Percentiles rank a stretch among this genome's conserved stretches.
Evolutionary conservation across 2,888 invertebrate genomes (phyloP).

Genomic region (Acanthococcus lagerstroemiae): DNA sequence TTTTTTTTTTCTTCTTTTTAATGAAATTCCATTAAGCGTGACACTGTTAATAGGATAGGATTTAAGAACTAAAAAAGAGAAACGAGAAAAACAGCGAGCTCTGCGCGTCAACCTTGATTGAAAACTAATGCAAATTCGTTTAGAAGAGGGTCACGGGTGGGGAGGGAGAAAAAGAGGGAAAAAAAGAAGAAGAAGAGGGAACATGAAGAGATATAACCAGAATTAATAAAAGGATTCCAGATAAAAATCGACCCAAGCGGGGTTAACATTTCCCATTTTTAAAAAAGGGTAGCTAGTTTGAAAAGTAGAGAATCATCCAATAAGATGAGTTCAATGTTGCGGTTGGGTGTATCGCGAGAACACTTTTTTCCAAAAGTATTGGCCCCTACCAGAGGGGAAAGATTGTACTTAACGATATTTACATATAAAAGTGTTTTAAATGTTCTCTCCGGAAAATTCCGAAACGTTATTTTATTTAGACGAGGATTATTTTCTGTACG

Average conservation of each 20-base stretch:
- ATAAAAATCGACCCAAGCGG: conserved; percentile 27
- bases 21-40: conserved; percentile 29
- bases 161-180: conserved; percentile 1
- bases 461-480: conserved; percentile 29
- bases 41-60: conserved; percentile 29
- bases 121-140: conserved; percentile 31
- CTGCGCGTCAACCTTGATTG: conserved; percentile 27
- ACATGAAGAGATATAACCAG: conserved; percentile 21
- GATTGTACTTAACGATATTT: conserved; percentile 29
- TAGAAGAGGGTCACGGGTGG: no score
- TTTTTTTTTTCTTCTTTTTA: no score
- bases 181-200: background rate
- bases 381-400: conserved; percentile 23
- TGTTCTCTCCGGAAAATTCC: conserved; percentile 27
- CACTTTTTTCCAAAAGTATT: conserved; percentile 21
- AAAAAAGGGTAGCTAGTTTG: conserved; percentile 11
- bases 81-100: conserved; percentile 25
- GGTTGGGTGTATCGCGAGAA: conserved; percentile 28
- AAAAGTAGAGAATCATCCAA: conserved; percentile 29
- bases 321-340: conserved; percentile 29
- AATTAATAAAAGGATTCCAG: conserved; percentile 29
- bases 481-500: conserved; percentile 29
- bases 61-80: conserved; percentile 26
- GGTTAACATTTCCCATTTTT: conserved; percentile 22
- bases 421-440: conserved; percentile 29